Base-by-base conservation (phyloP, 2,797 vertebrate genomes). In the Sphenodon punctatus region DNA sequence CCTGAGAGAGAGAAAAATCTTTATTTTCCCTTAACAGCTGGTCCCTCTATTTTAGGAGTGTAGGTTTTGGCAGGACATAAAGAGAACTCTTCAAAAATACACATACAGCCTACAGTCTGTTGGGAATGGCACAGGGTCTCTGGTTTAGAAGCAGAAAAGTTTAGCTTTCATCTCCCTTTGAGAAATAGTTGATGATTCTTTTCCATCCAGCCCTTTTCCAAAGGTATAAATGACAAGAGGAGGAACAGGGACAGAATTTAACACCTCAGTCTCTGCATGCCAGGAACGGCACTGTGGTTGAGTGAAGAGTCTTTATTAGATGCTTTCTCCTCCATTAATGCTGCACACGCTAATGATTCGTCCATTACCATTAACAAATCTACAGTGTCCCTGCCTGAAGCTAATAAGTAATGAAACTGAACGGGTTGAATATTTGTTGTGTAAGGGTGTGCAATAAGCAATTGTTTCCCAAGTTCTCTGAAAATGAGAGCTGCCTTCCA, bases 371-470 rank as follows among this genome's bases (percentile, higher is more conserved):
- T 89, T 90, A 94, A 88, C 91, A 80, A 90, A 86, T 84, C 91
- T 91, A 89, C 67, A 43, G 68, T 49, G 94, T 90, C 89, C 86
- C 94, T 87, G 94, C 94, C 94, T 84, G 86, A 12, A 95, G 94
- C 94, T 93, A 93, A 41, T 38, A 88, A 89, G 91, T 91, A 95
- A 96, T 94, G 90, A n/a, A 95, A 93, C 92, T 84, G 93, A 90
- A 80, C n/a, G 13, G 70, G 82, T 46, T 94, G 85, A 89, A 88
- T 85, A 89, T 91, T 90, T 91, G 90, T 93, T 93, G 84, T 75
- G 79, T 89, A 93, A 93, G 88, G 27, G 51, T 89, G 76, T 6
- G 3, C 82, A 93, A 91, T 94, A 93, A 94, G 73, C 81, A 86
- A 90, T 66, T 17, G 80, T 84, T 89, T 93, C 93, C 89, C 91